Evolutionary conservation across 2,797 vertebrate species (phyloP), one percentile per base, ranked within the genome.

Genomic region (Tokudaia muenninki): DNA sequence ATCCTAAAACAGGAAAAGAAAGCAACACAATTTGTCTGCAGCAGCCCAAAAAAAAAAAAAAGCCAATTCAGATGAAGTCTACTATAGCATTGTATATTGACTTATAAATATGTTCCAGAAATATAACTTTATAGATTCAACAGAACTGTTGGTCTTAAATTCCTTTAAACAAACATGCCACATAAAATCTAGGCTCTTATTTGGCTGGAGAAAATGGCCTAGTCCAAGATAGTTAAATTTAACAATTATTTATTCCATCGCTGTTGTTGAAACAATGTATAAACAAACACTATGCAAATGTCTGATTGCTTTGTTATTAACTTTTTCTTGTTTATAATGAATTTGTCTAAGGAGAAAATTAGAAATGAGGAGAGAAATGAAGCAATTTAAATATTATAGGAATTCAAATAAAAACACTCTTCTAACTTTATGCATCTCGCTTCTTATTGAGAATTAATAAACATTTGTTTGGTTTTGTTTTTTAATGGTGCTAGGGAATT

Each of bases 321-420:
- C 7, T 10, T 86, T 96, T 88, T 95, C 90, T 95, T 55, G 4
- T 89, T 34, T 91, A 63, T 87, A 94, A 96, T 96, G 88, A 96
- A 57, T 94, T 93, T 92, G 65, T 90, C 59, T 97, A 44, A 94
- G 92, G 63, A 96, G 81, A 83, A 96, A 96, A 95, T 97, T 78
- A 96, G 84, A 97, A 96, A 91, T 89, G 52, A 95, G 78, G 57
- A 82, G 47, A 96, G 80, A 92, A 97, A 72, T 61, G 44, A 83
- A 92, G 79, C 29, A 34, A 65, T 97, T 92, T 91, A 61, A 92
- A 92, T 92, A 52, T 22, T 92, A 52, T 24, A 83, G n/a, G 34
- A 37, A 91, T 65, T 93, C 59, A 88, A 79, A 70, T 87, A 63
- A 61, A 95, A 97, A 47, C 67, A 84, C 13, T 16, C n/a, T 75